Conservation (phyloP, 2,113 vertebrate species). For the Pogonocichla stellata region DNA sequence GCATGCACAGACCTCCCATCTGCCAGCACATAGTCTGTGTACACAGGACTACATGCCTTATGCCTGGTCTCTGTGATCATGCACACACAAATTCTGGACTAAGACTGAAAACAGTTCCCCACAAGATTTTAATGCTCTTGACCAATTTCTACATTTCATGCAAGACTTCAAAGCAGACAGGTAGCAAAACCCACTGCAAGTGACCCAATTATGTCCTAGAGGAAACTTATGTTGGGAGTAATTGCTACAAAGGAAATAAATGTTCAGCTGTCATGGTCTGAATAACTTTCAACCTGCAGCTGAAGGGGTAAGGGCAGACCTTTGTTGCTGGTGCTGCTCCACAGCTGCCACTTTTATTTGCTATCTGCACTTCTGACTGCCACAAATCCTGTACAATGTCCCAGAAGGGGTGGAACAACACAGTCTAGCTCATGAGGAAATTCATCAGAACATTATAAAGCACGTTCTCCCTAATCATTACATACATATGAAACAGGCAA, state of each 20-base stretch:
- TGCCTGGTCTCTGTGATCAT: not conserved
- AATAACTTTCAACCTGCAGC: not conserved
- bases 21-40: not conserved
- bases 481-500: not conserved
- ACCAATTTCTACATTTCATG: not conserved
- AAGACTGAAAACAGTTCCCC: not conserved
- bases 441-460: not conserved
- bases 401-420: slow-evolving; percentile 14
- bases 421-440: not conserved
- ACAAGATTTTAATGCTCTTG: not conserved
- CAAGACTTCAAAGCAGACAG: not conserved
- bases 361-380: not conserved
- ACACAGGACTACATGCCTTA: rapidly evolving
- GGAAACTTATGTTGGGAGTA: not conserved
- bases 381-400: not conserved
- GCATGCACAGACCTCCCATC: not conserved
- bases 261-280: not conserved
- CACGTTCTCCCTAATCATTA: not conserved
- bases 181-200: not conserved
- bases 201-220: not conserved
- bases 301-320: not conserved
- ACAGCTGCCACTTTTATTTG: not conserved
- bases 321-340: not conserved
- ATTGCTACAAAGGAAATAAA: not conserved
- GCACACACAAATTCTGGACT: not conserved